Percentiles rank a stretch among this genome's conserved stretches.
Conservation (phyloP, 2,888 invertebrate genomes). For the Drosophila kuntzei region DNA sequence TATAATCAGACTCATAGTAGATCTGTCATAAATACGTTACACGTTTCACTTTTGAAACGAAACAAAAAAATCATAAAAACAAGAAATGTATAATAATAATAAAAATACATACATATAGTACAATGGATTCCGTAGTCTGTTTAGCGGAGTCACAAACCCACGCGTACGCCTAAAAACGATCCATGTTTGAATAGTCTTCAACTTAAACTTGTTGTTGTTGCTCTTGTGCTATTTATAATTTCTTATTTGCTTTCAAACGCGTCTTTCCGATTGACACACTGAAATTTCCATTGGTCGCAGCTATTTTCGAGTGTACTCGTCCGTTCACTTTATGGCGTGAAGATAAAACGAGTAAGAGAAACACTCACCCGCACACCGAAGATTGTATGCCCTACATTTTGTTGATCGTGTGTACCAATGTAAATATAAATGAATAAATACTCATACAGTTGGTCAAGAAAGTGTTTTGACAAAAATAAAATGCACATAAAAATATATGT, state of each 20-base stretch:
- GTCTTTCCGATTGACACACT: slow-evolving; percentile 56
- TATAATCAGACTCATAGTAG: slow-evolving; percentile 24
- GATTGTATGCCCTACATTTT: slow-evolving; percentile 22
- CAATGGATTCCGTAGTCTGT: slow-evolving; percentile 6
- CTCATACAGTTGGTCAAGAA: no score
- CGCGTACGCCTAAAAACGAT: slow-evolving; percentile 39
- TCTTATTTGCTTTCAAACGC: slow-evolving; percentile 46
- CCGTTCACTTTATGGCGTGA: slow-evolving; percentile 49
- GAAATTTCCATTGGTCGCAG: slow-evolving; percentile 57
- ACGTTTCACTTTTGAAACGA: slow-evolving; percentile 36
- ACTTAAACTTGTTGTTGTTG: slow-evolving; percentile 7
- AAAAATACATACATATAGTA: background rate
- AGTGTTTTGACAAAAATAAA: no score
- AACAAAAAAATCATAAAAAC: background rate
- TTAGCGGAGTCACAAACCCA: slow-evolving; percentile 52
- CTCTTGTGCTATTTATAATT: slow-evolving; percentile 53
- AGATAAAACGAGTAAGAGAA: slow-evolving; percentile 46
- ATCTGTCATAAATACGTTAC: slow-evolving; percentile 28
- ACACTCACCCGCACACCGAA: slow-evolving; percentile 1
- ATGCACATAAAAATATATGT: background rate
- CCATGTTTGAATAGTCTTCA: slow-evolving; percentile 26
- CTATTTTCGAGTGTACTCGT: slow-evolving; percentile 55
- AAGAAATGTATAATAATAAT: background rate
- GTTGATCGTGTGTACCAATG: background rate
- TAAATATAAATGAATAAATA: background rate